phyloP scores from a whole-genome alignment of 2,797 vertebrate genomes.

The Hemitrygon akajei region DNA sequence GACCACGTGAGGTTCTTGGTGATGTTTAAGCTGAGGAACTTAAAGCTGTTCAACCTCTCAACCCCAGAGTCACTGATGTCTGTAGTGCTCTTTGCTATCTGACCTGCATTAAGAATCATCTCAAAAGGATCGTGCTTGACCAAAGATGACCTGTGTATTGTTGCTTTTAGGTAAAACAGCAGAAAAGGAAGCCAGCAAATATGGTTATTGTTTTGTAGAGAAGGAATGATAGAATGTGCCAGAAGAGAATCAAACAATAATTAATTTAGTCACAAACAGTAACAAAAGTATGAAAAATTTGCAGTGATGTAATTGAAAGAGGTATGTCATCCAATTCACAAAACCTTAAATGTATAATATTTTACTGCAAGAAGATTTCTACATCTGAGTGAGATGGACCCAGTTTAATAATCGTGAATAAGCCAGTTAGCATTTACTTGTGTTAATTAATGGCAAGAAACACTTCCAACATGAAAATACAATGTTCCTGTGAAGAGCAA shows the following conservation, averaged over 20 bases:
- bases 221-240: background rate
- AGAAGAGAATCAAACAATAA: background rate
- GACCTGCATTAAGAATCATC: background rate
- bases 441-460: slow-evolving; percentile 9
- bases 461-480: background rate
- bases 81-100: background rate
- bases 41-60: too few relatives aligned
- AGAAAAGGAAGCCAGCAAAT: background rate
- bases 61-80: too few relatives aligned
- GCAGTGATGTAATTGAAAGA: background rate
- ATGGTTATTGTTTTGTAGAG: background rate
- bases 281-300: too few relatives aligned
- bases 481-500: slow-evolving; percentile 29
- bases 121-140: background rate
- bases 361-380: background rate
- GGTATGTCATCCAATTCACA: background rate
- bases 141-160: background rate
- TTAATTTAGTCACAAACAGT: background rate
- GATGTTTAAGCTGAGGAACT: too few relatives aligned
- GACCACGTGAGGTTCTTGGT: too few relatives aligned
- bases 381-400: too few relatives aligned
- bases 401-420: background rate
- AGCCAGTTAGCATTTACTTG: background rate
- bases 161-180: background rate
- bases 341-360: background rate